Evolutionary conservation across 2,888 invertebrate species (phyloP), one percentile per base, ranked within the genome.

Genomic region (Galeruca laticollis): DNA sequence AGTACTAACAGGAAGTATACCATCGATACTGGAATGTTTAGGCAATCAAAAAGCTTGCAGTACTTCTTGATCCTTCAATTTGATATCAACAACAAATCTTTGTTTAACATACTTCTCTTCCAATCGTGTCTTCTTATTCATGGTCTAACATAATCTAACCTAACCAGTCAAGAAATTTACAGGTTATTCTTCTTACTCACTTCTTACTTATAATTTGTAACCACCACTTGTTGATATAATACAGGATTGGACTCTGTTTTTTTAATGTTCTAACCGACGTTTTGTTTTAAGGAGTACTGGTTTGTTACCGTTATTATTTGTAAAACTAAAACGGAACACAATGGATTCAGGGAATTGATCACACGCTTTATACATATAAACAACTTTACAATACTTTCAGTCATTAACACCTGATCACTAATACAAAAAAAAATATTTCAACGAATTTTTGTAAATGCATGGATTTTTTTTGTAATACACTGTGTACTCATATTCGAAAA

Each of bases 401-500:
- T 64, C 57, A 64, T 69, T 60, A 68, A 51, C n/a, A 56, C 52
- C 61, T 72, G 73, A 78, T 75, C 78, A 80, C 77, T 74, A 79
- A 77, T 72, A 54, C 67, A 60, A 62, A 66, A 64, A 69, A 18
- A 59, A 67, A 62, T 62, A 18, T 49, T 62, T 63, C 52, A 56
- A 64, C 52, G 26, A 69, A 60, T 64, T 60, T 61, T 70, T 75
- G 72, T 78, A 76, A 77, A 77, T 70, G 72, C 74, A 82, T 83
- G 82, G 82, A 47, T 47, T 47, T 47, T 83, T 84, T 84, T 84
- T 84, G 83, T 84, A 84, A 80, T 83, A 81, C 75, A 78, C 77
- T 80, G 77, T 83, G 68, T 69, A 84, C 82, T 81, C 80, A 82
- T 82, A 81, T 75, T 71, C 63, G 47, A 71, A 70, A 47, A 71